Base-by-base conservation (phyloP, 2,797 vertebrate species). In the Mergus octosetaceus region DNA sequence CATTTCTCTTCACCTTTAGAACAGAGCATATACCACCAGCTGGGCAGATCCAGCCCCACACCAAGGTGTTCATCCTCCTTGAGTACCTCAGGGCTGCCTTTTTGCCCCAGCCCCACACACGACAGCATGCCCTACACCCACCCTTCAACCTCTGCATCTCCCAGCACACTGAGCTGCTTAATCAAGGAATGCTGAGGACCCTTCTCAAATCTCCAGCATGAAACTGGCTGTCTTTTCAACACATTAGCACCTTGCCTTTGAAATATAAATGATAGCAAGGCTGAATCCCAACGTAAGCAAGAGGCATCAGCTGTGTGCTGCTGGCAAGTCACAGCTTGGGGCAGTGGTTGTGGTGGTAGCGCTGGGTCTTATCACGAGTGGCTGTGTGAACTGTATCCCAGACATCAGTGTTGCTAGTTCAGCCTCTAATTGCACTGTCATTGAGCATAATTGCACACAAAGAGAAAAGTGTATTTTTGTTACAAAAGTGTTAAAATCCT, bases 91-190 rank as follows among this genome's bases (percentile, higher is more conserved):
- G 57, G 51, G 5, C 41, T 5, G 10, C 25, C 28, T 11, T 5
- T 13, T 25, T 3, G 22, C 13, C 61, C 13, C 24, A 49, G 65
- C 4, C 5, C 21, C 1, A 0, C 2, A 3, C n/a, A 39, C 0
- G 0, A n/a, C 34, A 8, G 13, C 9, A 49, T 13, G 13, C 4
- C 12, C 47, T 49, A 24, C 47, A 25, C 13, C 47, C 47, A 25
- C 22, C 47, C 47, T 24, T 49, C 22, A 22, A 13, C 47, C 47
- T 49, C 17, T 12, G 24, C 3, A 0, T 6, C 53, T 84, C 43
- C n/a, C 11, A 20, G 24, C 10, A 25, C 4, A 8, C 6, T 0
- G 17, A 62, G 16, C 30, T 64, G 13, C 49, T n/a, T 36, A 25
- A 51, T 32, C 9, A 13, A 18, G 25, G 28, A 66, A n/a, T 18